Base-by-base conservation (phyloP, 2,797 vertebrate species). In the Thripadectes ignobilis region DNA sequence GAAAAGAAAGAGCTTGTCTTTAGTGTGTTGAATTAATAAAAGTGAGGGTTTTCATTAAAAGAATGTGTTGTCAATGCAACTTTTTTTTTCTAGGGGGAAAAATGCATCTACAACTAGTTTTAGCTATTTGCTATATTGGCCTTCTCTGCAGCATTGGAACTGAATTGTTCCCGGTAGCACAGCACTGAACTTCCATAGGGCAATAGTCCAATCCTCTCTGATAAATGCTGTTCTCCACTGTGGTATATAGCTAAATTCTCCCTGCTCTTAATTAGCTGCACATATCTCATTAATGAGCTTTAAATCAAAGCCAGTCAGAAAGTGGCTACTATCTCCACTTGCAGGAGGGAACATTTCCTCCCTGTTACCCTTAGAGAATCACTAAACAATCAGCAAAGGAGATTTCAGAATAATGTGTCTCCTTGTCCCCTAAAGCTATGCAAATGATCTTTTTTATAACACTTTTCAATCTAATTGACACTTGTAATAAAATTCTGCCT, bases 391-490 rank as follows among this genome's bases (percentile, higher is more conserved):
- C 94, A 94, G 93, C 92, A 97, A 69, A 95, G 66, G 96, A 92
- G 93, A 84, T 93, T 95, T 96, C 95, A 94, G 92, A 97, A 96
- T 92, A 94, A 95, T 91, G 87, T 71, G 91, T 96, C 76, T 93
- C 85, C 84, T 93, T 96, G 92, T 96, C 77, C 66, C 96, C 95
- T 90, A 89, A 75, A 97, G 91, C 92, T 95, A 90, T 89, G 92
- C 91, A 96, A 96, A 97, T 95, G 92, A 84, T 89, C 91, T 97
- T 96, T 97, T 97, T 93, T 83, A 92, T 93, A 97, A 96, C 93
- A 92, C 90, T 97, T 97, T 96, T 96, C 92, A 96, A 93, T 94
- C 91, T 96, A 98, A 96, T 92, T 96, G 96, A 97, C 91, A 87
- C 94, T 96, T 97, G 95, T 91, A 95, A 83, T 96, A 97, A 97